Evolutionary conservation across 2,888 invertebrate genomes (phyloP), one percentile per base, ranked within the genome.

Genomic region (Chironomus riparius): DNA sequence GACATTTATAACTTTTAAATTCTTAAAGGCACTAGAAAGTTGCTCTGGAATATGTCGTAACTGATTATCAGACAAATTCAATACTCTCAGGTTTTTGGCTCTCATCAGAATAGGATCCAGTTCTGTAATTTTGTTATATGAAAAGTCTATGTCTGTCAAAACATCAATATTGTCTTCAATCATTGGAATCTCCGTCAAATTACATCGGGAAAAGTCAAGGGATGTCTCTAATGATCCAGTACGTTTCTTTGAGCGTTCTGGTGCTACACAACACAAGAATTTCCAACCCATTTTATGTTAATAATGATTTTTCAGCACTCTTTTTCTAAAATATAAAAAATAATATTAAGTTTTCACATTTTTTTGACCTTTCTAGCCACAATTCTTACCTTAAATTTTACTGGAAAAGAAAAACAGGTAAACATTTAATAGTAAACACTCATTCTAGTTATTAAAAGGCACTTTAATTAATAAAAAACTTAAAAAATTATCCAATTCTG

Each of bases 181-280:
- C 18, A 61, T 50, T 15, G 76, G 76, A 69, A 76, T 76, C 18
- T 76, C 76, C 5, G 24, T 47, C 15, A 76, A 69, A 68, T 76
- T 76, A 18, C 56, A 56, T 12, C 69, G 15, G 2, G 69, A 69
- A 5, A 69, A 38, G 38, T 76, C 76, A 7, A 76, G 15, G 0
- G 12, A 13, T n/a, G 65, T 38, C 38, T 38, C 38, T 2, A 38
- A 7, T 10, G 38, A 38, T 38, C 38, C 38, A 21, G 68, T 3
- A 12, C 38, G 62, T 38, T 74, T 74, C 21, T 74, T 74, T n/a
- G 74, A 68, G 18, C 74, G 2, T 13, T 74, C 68, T 13, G 65
- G 74, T 6, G 47, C 47, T 15, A 47, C 6, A 38, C 73, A 74
- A 22, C 73, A 74, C 13, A 74, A 61, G 15, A 74, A 74, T 18